phyloP scores from a whole-genome alignment of 2,797 vertebrate species.

The Peromyscus aztecus region DNA sequence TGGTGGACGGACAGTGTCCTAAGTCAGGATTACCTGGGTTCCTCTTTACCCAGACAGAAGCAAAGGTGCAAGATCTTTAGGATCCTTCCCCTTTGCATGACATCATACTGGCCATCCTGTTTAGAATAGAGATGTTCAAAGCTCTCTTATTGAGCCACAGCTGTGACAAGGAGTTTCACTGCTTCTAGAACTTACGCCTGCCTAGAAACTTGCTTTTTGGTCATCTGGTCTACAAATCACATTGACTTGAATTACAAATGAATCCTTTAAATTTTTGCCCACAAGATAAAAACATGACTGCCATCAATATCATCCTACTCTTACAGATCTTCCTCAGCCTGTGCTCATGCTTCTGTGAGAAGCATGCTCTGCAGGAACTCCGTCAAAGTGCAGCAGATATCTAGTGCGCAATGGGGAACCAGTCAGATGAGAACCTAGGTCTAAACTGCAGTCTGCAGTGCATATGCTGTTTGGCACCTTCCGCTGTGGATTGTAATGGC shows the following conservation, averaged over 20 bases:
- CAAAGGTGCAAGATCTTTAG: neutral
- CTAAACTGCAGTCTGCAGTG: neutral
- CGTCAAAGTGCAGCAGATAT: neutral
- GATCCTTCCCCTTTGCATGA: neutral
- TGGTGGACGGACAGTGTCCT: too few species aligned
- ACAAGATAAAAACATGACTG: neutral
- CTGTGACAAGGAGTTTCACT: neutral
- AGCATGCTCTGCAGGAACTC: neutral
- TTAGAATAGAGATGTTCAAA: neutral
- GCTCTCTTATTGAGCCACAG: neutral
- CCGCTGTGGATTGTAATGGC: neutral
- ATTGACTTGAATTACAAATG: neutral
- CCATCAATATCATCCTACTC: neutral
- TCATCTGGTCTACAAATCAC: neutral
- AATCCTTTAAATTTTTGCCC: neutral
- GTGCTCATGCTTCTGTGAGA: neutral
- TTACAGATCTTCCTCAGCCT: neutral
- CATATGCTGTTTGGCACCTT: neutral
- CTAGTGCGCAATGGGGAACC: rapidly evolving
- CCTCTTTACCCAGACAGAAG: neutral
- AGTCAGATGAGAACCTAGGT: neutral
- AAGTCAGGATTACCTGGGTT: neutral
- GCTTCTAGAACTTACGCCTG: neutral
- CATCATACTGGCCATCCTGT: neutral
- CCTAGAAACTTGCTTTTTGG: neutral